Base-by-base conservation (phyloP, 1,140 invertebrate species). In the Phthorimaea operculella region DNA sequence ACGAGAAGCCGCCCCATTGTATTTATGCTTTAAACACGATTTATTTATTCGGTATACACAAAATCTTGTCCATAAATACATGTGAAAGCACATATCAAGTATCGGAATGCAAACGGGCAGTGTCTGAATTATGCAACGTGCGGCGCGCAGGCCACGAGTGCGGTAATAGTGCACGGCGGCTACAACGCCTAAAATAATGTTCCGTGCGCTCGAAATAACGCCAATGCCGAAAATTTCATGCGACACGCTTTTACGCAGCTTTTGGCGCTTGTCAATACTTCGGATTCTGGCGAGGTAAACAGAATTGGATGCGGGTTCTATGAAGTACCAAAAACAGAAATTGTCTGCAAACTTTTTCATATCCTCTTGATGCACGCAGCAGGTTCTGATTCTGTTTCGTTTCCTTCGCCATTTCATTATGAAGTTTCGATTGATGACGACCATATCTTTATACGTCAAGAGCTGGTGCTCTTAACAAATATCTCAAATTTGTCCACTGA, bases 21-120 rank as follows among this genome's bases (percentile, higher is more conserved):
- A 84, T 82, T 81, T 82, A 78, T 82, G 78, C 76, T 68, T 79
- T 60, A 72, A 69, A 74, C 73, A 68, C 74, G 74, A 82, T 83
- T 82, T 84, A 84, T 82, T 80, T 79, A 82, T 82, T 84, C 78
- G 81, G 72, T 79, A 84, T 84, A 79, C 80, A 84, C 81, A 79
- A 84, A 84, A 82, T 82, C 79, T 79, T 70, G 79, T 83, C 78
- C 78, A 83, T 84, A 84, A 81, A 84, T 82, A 84, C 76, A 84
- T 82, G 76, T 78, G 76, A 79, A 81, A 80, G 76, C 77, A 80
- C 79, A 80, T 79, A 83, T 83, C 77, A 80, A 78, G 77, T 83
- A 82, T 82, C 76, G 75, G 79, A 82, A 82, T 82, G 81, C 79
- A 82, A 82, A 84, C 81, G 71, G 75, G 64, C 73, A 70, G 76